phyloP scores from a whole-genome alignment of 2,797 vertebrate genomes.

The Merluccius polli region DNA sequence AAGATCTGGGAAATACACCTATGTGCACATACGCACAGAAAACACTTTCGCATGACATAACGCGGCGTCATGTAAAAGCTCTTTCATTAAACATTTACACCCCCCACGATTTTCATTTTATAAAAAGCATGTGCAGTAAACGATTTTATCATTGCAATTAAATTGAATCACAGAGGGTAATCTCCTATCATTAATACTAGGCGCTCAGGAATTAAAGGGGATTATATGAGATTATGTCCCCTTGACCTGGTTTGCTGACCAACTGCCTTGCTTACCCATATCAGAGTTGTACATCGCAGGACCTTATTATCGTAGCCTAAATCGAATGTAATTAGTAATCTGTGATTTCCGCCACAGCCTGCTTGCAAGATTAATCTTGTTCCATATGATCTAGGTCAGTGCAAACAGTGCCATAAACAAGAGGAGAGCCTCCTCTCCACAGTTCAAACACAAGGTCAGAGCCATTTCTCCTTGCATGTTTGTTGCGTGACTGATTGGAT shows the following conservation, averaged over 20 bases:
- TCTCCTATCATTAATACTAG: slow-evolving; percentile 49
- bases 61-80: neutral
- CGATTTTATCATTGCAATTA: slow-evolving; percentile 65
- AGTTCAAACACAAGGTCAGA: slow-evolving; percentile 17
- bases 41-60: neutral
- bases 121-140: slow-evolving; percentile 44
- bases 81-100: slow-evolving; percentile 12
- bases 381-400: slow-evolving; percentile 48
- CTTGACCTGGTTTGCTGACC: slow-evolving; percentile 69
- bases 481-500: neutral
- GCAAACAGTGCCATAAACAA: slow-evolving; percentile 29
- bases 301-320: slow-evolving; percentile 29
- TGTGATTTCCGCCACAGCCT: slow-evolving; percentile 8
- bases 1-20: neutral
- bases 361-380: slow-evolving; percentile 43
- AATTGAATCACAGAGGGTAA: slow-evolving; percentile 55
- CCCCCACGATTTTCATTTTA: slow-evolving; percentile 25
- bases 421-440: neutral
- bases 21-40: neutral
- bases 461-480: neutral
- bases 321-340: slow-evolving; percentile 32
- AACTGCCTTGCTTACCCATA: slow-evolving; percentile 56
- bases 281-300: slow-evolving; percentile 46
- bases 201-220: slow-evolving; percentile 54
- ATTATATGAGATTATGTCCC: slow-evolving; percentile 66